Evolutionary conservation across 2,113 vertebrate genomes (phyloP).

Genomic region (Actenoides lindsayi): DNA sequence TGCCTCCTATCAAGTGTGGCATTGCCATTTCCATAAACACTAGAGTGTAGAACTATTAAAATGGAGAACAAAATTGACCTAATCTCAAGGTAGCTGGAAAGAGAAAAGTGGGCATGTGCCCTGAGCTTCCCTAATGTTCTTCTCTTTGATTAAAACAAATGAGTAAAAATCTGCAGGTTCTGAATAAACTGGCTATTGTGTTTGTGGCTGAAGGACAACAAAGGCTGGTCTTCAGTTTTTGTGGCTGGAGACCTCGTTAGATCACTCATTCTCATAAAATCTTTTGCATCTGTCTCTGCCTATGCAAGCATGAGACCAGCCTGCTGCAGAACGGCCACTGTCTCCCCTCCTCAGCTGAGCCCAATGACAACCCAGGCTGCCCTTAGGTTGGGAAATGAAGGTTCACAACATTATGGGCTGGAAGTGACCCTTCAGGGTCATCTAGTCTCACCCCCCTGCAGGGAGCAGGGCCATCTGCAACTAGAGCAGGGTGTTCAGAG

Average conservation of each 20-base stretch:
- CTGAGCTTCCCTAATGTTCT: neutral
- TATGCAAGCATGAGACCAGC: neutral
- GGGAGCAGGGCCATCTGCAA: neutral
- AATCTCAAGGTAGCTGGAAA: neutral
- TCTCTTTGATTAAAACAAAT: neutral
- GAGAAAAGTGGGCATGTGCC: neutral
- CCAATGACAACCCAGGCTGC: accelerated
- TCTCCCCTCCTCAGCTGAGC: neutral
- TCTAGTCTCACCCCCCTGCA: neutral
- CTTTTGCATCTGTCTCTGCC: too few species aligned
- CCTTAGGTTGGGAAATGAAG: neutral
- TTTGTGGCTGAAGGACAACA: neutral
- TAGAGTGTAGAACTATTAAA: neutral
- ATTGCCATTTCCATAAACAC: neutral
- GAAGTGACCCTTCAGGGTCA: too few species aligned
- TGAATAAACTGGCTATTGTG: neutral
- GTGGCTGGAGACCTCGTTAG: neutral
- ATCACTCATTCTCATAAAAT: neutral
- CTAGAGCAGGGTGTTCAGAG: neutral
- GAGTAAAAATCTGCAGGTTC: neutral
- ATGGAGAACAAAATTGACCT: neutral
- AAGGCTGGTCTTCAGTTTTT: neutral
- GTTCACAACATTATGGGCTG: neutral
- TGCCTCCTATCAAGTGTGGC: accelerated
- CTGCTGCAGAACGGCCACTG: accelerated